These are phyloP conservation scores for Chionomys nivalis DNA, from an alignment of 2,113 vertebrate genomes.

Conservation along the genomic window DNA sequence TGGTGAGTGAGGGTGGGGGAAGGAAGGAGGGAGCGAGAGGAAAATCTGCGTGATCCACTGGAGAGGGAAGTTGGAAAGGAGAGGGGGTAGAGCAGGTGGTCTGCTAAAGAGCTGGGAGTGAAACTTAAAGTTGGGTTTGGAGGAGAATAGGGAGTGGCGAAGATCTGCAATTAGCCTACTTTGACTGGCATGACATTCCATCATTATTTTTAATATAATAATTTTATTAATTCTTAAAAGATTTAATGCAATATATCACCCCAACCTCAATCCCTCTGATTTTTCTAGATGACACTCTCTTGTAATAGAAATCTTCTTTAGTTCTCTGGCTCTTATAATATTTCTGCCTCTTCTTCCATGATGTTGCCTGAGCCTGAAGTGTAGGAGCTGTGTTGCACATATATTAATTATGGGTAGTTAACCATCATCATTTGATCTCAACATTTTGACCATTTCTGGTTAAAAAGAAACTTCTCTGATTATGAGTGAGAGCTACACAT, in stretches of 20 bases:
- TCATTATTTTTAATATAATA: neutral
- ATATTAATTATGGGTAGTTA: neutral
- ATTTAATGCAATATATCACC: neutral
- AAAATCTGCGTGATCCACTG: neutral
- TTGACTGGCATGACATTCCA: neutral
- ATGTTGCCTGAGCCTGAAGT: neutral
- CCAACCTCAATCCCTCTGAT: too few relatives aligned
- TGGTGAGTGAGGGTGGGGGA: neutral
- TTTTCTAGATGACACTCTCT: neutral
- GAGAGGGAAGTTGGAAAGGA: neutral
- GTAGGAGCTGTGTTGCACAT: neutral
- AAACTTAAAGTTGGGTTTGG: neutral
- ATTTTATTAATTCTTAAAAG: neutral
- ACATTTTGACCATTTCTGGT: neutral
- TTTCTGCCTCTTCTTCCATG: neutral
- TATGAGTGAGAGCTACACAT: neutral
- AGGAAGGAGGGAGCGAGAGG: neutral
- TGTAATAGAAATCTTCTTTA: neutral
- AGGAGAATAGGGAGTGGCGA: neutral
- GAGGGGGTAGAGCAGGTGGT: neutral
- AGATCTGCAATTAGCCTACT: neutral
- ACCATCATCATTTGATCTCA: neutral
- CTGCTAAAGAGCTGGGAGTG: neutral
- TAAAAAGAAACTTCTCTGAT: neutral
- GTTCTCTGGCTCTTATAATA: neutral